phyloP scores from a whole-genome alignment of 2,888 invertebrate species.

The Criorhina ranunculi region DNA sequence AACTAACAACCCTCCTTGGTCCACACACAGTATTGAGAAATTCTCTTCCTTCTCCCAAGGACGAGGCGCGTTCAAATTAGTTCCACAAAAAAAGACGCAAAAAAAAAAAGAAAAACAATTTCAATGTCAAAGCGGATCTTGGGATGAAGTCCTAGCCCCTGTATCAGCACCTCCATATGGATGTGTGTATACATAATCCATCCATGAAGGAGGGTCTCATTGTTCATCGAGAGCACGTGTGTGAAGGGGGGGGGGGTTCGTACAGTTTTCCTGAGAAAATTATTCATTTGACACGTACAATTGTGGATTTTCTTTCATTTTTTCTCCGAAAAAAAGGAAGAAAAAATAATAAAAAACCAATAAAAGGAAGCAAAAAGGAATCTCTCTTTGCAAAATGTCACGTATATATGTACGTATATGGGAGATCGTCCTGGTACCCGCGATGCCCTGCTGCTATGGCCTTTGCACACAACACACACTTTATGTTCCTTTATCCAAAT shows the following conservation, averaged over 20 bases:
- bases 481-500: slow-evolving; percentile 3
- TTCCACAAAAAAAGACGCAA: slow-evolving; percentile 4
- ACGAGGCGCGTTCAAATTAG: slow-evolving; percentile 39
- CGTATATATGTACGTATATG: background rate
- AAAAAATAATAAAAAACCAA: slow-evolving; percentile 23
- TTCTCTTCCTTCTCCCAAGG: background rate
- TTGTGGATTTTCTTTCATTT: slow-evolving; percentile 28
- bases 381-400: background rate
- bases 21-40: slow-evolving; percentile 1
- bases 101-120: slow-evolving; percentile 9
- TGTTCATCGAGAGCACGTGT: slow-evolving; percentile 43
- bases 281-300: slow-evolving; percentile 55
- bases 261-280: slow-evolving; percentile 30
- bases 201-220: slow-evolving; percentile 3
- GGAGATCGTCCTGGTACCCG: background rate
- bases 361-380: slow-evolving; percentile 5
- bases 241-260: background rate
- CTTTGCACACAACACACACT: background rate
- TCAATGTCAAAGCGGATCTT: slow-evolving; percentile 30
- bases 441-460: background rate
- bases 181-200: slow-evolving; percentile 8
- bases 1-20: background rate
- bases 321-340: background rate
- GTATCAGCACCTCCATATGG: background rate
- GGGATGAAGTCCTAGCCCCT: slow-evolving; percentile 4